Conservation (phyloP, 2,888 invertebrate genomes). For the Lymantria monacha region DNA sequence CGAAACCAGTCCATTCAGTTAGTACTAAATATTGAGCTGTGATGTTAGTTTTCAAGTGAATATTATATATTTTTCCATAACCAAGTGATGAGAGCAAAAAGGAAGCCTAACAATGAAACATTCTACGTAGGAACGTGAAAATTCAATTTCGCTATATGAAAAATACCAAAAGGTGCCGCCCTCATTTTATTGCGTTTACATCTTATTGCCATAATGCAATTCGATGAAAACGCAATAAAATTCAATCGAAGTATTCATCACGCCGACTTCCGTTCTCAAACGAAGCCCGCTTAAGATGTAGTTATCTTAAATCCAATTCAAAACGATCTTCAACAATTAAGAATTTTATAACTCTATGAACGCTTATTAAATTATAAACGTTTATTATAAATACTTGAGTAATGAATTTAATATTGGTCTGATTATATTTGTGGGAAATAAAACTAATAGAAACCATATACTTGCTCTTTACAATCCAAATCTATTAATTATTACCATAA, state of each 20-base stretch:
- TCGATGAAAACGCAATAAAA: slow-evolving; percentile 53
- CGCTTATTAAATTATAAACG: too few species aligned
- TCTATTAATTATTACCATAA: too few species aligned
- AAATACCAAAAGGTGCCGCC: slow-evolving; percentile 22
- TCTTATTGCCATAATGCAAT: slow-evolving; percentile 35
- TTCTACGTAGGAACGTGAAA: slow-evolving; percentile 23
- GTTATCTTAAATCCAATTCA: slow-evolving; percentile 68
- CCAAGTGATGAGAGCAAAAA: slow-evolving; percentile 21
- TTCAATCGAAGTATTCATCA: slow-evolving; percentile 63
- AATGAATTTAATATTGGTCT: too few species aligned
- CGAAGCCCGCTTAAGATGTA: slow-evolving; percentile 54
- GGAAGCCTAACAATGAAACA: slow-evolving; percentile 16
- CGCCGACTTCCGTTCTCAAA: slow-evolving; percentile 52
- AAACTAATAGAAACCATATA: too few species aligned
- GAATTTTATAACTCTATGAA: too few species aligned
- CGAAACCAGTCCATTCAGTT: too few species aligned
- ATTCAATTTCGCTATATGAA: slow-evolving; percentile 27
- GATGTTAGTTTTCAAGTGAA: neutral
- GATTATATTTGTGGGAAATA: too few species aligned
- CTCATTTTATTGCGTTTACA: slow-evolving; percentile 2
- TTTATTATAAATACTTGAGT: too few species aligned
- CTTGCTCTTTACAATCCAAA: too few species aligned
- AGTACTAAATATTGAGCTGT: too few species aligned
- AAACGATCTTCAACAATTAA: slow-evolving; percentile 12
- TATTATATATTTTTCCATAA: slow-evolving; percentile 8